Base-by-base conservation (phyloP, 2,113 vertebrate genomes). In the Ochotona curzoniae region DNA sequence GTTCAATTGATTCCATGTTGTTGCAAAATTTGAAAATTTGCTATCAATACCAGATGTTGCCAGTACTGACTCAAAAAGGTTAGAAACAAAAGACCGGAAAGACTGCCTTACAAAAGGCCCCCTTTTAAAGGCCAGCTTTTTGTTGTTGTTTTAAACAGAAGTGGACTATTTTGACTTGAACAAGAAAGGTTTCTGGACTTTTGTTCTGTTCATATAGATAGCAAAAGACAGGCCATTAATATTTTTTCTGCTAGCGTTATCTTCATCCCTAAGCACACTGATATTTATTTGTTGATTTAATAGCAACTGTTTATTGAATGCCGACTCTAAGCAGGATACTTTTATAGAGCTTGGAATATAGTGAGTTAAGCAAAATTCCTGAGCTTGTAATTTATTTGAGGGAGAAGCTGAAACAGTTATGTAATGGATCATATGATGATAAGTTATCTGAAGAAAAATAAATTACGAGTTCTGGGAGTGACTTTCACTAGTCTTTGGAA, bases 21-120 rank as follows among this genome's bases (percentile, higher is more conserved):
- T 80, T 91, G n/a, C 85, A 85, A 94, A 79, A 64, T 76, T 67
- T 91, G 44, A 95, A 64, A 18, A 18, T 83, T 96, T 87, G 71
- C 84, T 89, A 28, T 94, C 90, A 83, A 49, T 95, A 63, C 71
- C 76, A 93, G 61, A 89, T 89, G 90, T 87, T 89, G 90, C 81
- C 21, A 64, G n/a, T 63, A 76, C 17, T 89, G 66, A 75, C 71
- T 91, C 71, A 35, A 44, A 80, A 83, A 82, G 79, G 51, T 47
- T 91, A 87, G 73, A 93, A 95, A 96, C 76, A 76, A 91, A 95
- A 78, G 84, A 76, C 66, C 2, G 6, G 78, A 94, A 93, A 28
- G 54, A 81, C 8, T 47, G 91, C 35, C 60, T 71, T 87, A 26
- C 71, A 57, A 69, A 82, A 85, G 74, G 47, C 3, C 11, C 54